phyloP scores from a whole-genome alignment of 2,113 vertebrate species.

The Leptodactylus fuscus region DNA sequence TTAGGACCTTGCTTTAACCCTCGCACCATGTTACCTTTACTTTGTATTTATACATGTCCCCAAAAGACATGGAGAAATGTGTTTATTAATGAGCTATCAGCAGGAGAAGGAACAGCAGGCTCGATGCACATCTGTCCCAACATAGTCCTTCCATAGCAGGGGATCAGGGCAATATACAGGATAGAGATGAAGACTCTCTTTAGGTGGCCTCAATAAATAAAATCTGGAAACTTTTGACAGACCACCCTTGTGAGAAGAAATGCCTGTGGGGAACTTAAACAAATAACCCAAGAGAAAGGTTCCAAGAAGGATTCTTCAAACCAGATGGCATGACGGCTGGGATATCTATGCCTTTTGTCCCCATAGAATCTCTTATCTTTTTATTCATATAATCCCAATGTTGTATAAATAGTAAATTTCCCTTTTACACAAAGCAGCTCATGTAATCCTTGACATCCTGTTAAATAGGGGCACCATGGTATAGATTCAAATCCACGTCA shows the following conservation, averaged over 20 bases:
- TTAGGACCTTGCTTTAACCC: neutral
- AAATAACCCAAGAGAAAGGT: neutral
- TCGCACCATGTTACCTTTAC: constrained; percentile 5
- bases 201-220: constrained; percentile 29
- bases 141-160: constrained; percentile 16
- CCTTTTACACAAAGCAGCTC: no score
- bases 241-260: constrained; percentile 31
- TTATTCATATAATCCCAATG: neutral
- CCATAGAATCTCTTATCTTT: neutral
- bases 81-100: neutral
- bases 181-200: constrained; percentile 36
- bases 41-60: constrained; percentile 12
- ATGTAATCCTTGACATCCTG: no score
- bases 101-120: constrained; percentile 31
- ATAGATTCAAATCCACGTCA: no score
- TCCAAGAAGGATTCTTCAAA: constrained; percentile 27
- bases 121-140: constrained; percentile 38
- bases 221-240: constrained; percentile 5
- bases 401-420: neutral
- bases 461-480: no score
- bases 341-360: neutral
- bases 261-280: constrained; percentile 26
- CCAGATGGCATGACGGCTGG: neutral
- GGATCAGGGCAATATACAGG: constrained; percentile 16
- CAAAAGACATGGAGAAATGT: neutral